Evolutionary conservation across 2,113 vertebrate genomes (phyloP).

Genomic region (Syngnathus floridae): DNA sequence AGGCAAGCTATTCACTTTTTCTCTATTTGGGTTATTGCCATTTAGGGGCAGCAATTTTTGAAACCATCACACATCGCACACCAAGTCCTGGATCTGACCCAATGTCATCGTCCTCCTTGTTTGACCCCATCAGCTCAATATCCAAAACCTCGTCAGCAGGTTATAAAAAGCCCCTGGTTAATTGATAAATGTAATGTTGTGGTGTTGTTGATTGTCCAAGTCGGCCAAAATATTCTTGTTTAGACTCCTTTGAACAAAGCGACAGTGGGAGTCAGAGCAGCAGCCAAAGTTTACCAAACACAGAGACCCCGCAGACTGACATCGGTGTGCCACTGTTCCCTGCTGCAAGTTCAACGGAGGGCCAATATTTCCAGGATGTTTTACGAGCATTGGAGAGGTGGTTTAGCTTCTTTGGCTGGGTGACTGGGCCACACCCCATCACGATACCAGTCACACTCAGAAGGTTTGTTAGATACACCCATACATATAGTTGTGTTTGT

Average conservation of each 20-base stretch:
- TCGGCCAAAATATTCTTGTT: not conserved
- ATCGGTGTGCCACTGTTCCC: conserved; percentile 55
- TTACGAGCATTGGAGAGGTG: conserved; percentile 73
- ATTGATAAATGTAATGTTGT: not conserved
- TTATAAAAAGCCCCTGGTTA: conserved; percentile 9
- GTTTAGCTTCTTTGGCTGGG: conserved; percentile 85
- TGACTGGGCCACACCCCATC: conserved; percentile 72
- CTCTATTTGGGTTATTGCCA: not conserved
- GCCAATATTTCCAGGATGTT: conserved; percentile 67
- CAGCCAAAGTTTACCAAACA: conserved; percentile 6
- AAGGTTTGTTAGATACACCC: conserved; percentile 61
- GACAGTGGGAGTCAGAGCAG: conserved; percentile 22
- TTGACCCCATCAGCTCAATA: conserved; percentile 25
- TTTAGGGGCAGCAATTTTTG: conserved; percentile 46
- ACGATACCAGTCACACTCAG: conserved; percentile 76
- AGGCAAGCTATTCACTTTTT: not conserved
- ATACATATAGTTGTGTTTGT: not conserved
- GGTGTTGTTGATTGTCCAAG: not conserved
- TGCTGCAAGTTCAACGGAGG: conserved; percentile 51
- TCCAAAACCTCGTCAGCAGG: conserved; percentile 34
- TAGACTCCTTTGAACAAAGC: conserved; percentile 28
- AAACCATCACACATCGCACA: conserved; percentile 47
- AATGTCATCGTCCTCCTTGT: conserved; percentile 40
- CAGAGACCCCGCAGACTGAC: not conserved
- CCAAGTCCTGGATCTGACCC: conserved; percentile 33